Evolutionary conservation across 2,113 vertebrate genomes (phyloP).

Genomic region (Oryzias celebensis): DNA sequence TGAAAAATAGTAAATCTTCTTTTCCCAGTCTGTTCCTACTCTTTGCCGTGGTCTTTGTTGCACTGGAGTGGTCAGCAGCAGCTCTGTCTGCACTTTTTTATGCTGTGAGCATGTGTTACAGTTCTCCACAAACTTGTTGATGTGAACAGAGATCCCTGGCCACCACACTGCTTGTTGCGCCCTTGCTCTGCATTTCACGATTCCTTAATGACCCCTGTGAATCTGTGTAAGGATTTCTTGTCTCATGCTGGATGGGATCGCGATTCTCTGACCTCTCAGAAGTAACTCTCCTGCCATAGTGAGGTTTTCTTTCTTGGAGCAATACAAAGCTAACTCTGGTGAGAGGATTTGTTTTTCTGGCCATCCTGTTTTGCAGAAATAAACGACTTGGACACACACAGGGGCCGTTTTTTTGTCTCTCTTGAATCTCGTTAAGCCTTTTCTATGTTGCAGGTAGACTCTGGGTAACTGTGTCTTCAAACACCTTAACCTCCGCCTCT

Average conservation of each 20-base stretch:
- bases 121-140: not conserved
- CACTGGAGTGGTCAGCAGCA: not conserved
- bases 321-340: not conserved
- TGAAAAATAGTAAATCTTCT: not conserved
- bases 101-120: conserved; percentile 8
- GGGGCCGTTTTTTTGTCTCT: conserved; percentile 7
- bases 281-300: not conserved
- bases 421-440: not conserved
- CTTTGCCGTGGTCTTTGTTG: conserved; percentile 1
- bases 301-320: not conserved
- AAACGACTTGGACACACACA: conserved; percentile 11
- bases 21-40: not conserved
- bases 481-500: conserved; percentile 24
- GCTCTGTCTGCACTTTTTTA: not conserved
- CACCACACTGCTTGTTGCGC: conserved; percentile 1
- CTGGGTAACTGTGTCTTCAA: conserved; percentile 12
- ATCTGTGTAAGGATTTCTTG: not conserved
- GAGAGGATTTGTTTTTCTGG: not conserved
- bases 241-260: not conserved
- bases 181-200: conserved; percentile 13
- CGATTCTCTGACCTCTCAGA: conserved; percentile 7
- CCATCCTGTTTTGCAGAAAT: conserved; percentile 4
- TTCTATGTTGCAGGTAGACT: conserved; percentile 12
- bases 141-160: conserved; percentile 3
- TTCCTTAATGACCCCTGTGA: conserved; percentile 1